These are phyloP conservation scores for Carduelis carduelis DNA, from an alignment of 2,797 vertebrate species.

Conservation along the genomic window DNA sequence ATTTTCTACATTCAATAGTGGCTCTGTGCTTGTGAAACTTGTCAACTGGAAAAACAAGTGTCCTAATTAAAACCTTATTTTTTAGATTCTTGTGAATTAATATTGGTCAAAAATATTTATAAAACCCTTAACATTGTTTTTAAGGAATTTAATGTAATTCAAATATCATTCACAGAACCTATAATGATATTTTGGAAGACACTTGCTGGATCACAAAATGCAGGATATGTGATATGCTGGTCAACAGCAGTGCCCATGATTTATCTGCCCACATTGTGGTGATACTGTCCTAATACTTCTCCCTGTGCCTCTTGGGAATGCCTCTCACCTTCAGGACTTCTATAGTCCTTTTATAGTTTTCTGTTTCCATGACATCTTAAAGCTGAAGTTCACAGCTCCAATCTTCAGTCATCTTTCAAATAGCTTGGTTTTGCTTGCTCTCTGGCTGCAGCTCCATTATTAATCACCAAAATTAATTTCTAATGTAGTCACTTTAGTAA, in stretches of 20 bases:
- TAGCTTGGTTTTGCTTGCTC: not conserved
- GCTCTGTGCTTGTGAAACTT: not conserved
- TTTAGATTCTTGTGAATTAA: not conserved
- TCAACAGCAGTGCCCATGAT: not conserved
- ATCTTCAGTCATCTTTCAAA: not conserved
- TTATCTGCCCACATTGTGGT: rapidly evolving
- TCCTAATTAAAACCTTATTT: not conserved
- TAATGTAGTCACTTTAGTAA: not conserved
- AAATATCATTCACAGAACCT: not conserved
- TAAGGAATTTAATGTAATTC: not conserved
- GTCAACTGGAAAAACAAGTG: not conserved
- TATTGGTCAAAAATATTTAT: not conserved
- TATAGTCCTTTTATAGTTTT: not conserved
- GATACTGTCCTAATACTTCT: not conserved
- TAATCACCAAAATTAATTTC: not conserved
- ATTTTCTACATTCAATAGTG: not conserved
- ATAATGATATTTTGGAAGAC: not conserved
- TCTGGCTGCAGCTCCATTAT: not conserved
- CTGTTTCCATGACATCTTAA: not conserved
- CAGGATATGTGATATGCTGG: not conserved
- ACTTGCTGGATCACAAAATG: not conserved
- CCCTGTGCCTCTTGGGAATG: not conserved
- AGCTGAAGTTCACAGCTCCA: not conserved
- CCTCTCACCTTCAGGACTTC: not conserved
- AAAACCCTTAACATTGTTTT: not conserved